These are phyloP conservation scores for Oikopleura vanhoeffeni DNA, from an alignment of 23 tunicate genomes.

Conservation along the genomic window DNA sequence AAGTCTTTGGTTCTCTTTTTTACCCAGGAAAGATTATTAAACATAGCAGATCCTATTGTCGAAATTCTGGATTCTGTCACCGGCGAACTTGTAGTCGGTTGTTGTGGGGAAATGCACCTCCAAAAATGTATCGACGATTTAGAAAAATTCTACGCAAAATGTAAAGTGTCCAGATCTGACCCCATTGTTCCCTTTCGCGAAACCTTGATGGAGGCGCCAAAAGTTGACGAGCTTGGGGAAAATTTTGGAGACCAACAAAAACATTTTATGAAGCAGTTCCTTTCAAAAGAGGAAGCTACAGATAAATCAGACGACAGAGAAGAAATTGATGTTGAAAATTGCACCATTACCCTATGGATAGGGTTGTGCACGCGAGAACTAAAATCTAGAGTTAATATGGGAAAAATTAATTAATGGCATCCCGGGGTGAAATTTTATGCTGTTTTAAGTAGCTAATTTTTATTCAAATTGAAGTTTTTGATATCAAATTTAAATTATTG, in stretches of 20 bases:
- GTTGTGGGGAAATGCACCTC: conserved; percentile 88
- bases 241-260: conserved; percentile 67
- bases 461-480: too few species aligned
- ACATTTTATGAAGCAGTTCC: conserved; percentile 50
- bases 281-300: too few species aligned
- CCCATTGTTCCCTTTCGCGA: conserved; percentile 94
- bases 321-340: not conserved
- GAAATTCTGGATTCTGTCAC: conserved; percentile 71
- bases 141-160: conserved; percentile 34
- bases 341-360: not conserved
- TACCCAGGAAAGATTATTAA: conserved; percentile 43
- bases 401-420: too few species aligned
- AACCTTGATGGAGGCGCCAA: conserved; percentile 69
- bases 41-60: conserved; percentile 90
- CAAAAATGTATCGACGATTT: conserved; percentile 76
- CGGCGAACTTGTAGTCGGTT: conserved; percentile 83
- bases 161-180: conserved; percentile 46
- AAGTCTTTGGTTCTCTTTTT: too few species aligned
- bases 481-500: too few species aligned
- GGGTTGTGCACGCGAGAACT: too few species aligned
- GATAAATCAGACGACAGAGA: not conserved
- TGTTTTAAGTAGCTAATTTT: too few species aligned
- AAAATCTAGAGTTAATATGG: too few species aligned
- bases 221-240: conserved; percentile 81
- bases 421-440: too few species aligned